phyloP scores from a whole-genome alignment of 2,888 invertebrate genomes.

The Drosophila anomalipes region DNA sequence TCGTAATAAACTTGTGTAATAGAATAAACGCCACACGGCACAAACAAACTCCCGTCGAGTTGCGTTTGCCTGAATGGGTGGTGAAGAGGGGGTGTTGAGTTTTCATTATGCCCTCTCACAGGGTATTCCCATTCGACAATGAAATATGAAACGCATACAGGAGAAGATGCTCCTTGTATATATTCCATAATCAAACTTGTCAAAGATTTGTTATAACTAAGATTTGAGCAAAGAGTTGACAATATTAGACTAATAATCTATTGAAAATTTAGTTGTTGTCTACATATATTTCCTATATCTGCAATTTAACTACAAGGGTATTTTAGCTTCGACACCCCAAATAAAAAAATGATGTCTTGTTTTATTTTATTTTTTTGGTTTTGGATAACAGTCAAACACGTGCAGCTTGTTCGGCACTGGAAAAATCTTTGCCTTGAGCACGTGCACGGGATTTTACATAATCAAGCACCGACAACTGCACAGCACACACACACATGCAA shows the following conservation, averaged over 20 bases:
- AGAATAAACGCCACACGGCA: slow-evolving; percentile 79
- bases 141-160: background rate
- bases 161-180: background rate
- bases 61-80: slow-evolving; percentile 45
- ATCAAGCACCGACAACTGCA: slow-evolving; percentile 73
- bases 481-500: slow-evolving; percentile 18
- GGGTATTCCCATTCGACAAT: background rate
- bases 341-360: background rate
- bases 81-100: slow-evolving; percentile 10
- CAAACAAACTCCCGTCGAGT: slow-evolving; percentile 70
- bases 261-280: background rate
- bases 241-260: background rate
- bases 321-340: background rate
- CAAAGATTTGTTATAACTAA: background rate
- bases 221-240: background rate
- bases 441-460: slow-evolving; percentile 84
- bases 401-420: slow-evolving; percentile 81
- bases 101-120: slow-evolving; percentile 11
- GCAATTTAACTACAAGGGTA: slow-evolving; percentile 3
- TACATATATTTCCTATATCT: background rate
- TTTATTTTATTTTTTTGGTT: slow-evolving; percentile 41
- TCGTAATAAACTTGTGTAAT: slow-evolving; percentile 82
- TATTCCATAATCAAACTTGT: background rate
- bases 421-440: slow-evolving; percentile 84
- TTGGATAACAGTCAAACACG: slow-evolving; percentile 64